Conservation (phyloP, 2,797 vertebrate genomes). For the Neosalanx taihuensis region DNA sequence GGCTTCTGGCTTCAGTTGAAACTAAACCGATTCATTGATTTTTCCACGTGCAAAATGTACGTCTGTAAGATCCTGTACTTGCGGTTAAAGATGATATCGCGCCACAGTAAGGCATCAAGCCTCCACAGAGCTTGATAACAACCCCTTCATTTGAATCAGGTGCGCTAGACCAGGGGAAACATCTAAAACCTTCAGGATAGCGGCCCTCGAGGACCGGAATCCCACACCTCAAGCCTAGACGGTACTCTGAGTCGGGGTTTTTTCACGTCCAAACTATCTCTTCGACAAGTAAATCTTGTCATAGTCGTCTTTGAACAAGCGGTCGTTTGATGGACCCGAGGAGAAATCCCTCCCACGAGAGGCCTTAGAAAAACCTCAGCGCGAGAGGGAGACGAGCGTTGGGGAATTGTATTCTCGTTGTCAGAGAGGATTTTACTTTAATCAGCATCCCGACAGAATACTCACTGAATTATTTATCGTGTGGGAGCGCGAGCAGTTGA, state of each 20-base stretch:
- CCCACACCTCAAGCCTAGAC: no score
- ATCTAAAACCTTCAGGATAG: no score
- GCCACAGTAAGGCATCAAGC: no score
- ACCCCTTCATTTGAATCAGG: no score
- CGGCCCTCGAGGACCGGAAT: no score
- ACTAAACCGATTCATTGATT: slow-evolving; percentile 36
- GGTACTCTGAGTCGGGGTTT: not conserved
- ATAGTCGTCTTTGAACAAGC: not conserved
- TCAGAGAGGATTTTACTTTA: slow-evolving; percentile 20
- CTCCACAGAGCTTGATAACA: no score
- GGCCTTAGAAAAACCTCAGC: not conserved
- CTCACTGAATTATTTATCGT: slow-evolving; percentile 26
- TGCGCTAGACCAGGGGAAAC: no score
- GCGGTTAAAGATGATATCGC: no score
- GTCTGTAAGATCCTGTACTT: not conserved
- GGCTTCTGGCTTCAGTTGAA: slow-evolving; percentile 34
- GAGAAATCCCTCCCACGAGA: not conserved
- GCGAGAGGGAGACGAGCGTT: not conserved
- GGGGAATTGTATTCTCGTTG: slow-evolving; percentile 9
- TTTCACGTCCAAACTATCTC: not conserved
- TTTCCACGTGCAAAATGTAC: slow-evolving; percentile 34
- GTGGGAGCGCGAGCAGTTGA: not conserved
- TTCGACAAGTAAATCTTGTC: not conserved
- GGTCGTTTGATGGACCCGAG: no score
- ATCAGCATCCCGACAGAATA: slow-evolving; percentile 21